These are phyloP conservation scores for Lymantria monacha DNA, from an alignment of 2,888 invertebrate species.

Conservation along the genomic window DNA sequence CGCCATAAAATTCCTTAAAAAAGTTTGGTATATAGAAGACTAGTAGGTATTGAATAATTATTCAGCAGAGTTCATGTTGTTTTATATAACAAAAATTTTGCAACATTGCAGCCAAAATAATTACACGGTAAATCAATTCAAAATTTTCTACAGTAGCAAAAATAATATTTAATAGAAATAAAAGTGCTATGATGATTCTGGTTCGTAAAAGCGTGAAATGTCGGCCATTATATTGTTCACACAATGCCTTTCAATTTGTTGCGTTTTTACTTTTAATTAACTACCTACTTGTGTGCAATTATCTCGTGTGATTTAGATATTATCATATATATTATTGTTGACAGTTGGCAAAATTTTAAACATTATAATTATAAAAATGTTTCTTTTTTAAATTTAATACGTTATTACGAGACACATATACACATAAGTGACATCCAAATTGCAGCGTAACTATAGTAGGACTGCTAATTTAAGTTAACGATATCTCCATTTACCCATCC, in stretches of 20 bases:
- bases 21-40: no score
- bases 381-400: not conserved
- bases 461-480: no score
- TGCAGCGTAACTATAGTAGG: not conserved
- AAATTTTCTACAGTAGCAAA: not conserved
- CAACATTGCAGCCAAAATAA: not conserved
- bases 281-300: conserved; percentile 27
- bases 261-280: conserved; percentile 43
- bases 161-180: conserved; percentile 3
- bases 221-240: conserved; percentile 24
- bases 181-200: conserved; percentile 11
- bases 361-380: not conserved
- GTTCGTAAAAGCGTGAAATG: conserved; percentile 34
- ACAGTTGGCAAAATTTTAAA: not conserved
- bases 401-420: not conserved
- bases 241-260: conserved; percentile 40
- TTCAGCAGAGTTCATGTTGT: not conserved
- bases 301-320: conserved; percentile 36
- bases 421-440: not conserved
- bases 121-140: conserved; percentile 11
- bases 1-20: no score
- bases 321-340: conserved; percentile 32
- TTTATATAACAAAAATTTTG: not conserved
- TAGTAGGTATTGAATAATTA: no score
- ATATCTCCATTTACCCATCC: no score